Evolutionary conservation across 1,140 invertebrate species (phyloP), one percentile per base, ranked within the genome.

Genomic region (Nasonia vitripennis): DNA sequence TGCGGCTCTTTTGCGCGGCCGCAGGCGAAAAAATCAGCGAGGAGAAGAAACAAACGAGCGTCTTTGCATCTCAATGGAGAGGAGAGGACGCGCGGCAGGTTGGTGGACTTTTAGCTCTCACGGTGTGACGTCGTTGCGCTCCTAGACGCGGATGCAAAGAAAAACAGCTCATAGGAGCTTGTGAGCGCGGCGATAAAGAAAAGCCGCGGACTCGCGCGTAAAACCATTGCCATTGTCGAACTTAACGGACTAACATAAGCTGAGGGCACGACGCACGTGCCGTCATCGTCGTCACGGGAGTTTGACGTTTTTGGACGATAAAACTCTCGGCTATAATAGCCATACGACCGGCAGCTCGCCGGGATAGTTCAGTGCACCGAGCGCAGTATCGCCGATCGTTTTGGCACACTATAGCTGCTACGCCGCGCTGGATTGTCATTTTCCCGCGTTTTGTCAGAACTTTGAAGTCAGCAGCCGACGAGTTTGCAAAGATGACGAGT

Each of bases 301-400:
- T 62, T 62, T 62, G 55, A 78, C 77, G 77, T 78, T 62, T 78
- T 34, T 23, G 23, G 3, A 14, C 77, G 77, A 78, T 78, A 78
- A 78, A 78, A 62, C 23, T 78, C 5, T 48, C 37, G 17, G 51
- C 51, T 55, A 1, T 55, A 55, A 55, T 55, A 23, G 45, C 41
- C 11, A 45, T 27, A 77, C 14, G 5, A 51, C 4, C 20, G 23
- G n/a, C 12, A 31, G 31, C 27, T 45, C 45, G 11, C 10, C 12
- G 23, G 23, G 4, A 62, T n/a, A 62, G 20, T 62, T 62, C 48
- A 17, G 48, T 51, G 48, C 14, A 62, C 17, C 55, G 20, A 62
- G 20, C 1, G 48, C 48, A 17, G 48, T 12, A 41, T 41, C 41
- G 41, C 1, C 7, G 41, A 41, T 41, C 41, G 6, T 7, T 41